Conservation (phyloP, 1,140 invertebrate genomes). For the Conus ventricosus region DNA sequence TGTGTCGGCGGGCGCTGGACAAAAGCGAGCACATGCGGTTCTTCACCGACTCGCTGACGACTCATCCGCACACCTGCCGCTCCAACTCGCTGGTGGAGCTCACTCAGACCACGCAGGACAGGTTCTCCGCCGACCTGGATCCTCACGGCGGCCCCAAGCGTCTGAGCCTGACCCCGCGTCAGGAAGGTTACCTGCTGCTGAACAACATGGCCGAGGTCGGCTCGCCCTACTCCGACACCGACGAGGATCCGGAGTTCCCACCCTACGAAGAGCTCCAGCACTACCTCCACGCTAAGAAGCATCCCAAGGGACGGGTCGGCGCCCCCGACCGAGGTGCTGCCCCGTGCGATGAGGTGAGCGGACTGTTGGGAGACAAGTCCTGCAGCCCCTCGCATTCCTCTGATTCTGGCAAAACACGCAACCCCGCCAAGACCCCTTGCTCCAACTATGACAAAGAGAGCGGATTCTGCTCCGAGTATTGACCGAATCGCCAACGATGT, state of each 20-base stretch:
- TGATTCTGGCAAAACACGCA: neutral
- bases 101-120: conserved; percentile 24
- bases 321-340: neutral
- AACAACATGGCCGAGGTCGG: conserved; percentile 54
- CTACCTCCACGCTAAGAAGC: conserved; percentile 11
- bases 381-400: neutral
- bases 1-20: neutral
- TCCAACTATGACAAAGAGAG: conserved; percentile 50
- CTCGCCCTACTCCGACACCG: conserved; percentile 26
- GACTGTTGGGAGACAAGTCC: neutral
- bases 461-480: conserved; percentile 47
- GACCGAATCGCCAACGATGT: neutral
- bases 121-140: conserved; percentile 42
- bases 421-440: neutral
- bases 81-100: conserved; percentile 61
- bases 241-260: conserved; percentile 21
- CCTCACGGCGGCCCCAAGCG: conserved; percentile 45
- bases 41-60: conserved; percentile 38
- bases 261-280: conserved; percentile 24
- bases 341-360: conserved; percentile 14
- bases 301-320: conserved; percentile 7
- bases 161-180: conserved; percentile 59
- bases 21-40: conserved; percentile 32
- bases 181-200: conserved; percentile 60
- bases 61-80: conserved; percentile 38